phyloP scores from a whole-genome alignment of 2,113 vertebrate genomes.

The Gavia stellata region DNA sequence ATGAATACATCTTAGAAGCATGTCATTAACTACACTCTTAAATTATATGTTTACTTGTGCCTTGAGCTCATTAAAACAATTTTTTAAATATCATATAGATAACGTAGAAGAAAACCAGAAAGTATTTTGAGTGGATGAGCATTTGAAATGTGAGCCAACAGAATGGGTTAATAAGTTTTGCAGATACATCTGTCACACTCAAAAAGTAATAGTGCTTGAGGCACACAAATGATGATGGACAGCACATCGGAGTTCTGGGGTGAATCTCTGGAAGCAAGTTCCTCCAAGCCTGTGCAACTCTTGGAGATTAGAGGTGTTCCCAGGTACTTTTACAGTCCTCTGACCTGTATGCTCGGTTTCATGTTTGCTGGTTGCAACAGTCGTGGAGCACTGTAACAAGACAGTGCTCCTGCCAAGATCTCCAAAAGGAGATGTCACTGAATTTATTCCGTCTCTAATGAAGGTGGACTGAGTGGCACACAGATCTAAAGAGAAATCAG shows the following conservation, averaged over 20 bases:
- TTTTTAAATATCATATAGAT: background rate
- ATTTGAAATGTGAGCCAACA: background rate
- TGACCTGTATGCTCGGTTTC: background rate
- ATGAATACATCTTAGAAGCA: background rate
- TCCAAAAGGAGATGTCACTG: background rate
- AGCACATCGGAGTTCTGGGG: background rate
- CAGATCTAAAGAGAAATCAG: background rate
- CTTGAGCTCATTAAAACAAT: background rate
- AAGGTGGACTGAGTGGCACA: background rate
- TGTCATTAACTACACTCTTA: background rate
- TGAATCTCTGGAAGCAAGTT: background rate
- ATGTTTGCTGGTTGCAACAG: background rate
- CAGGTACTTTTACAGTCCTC: background rate
- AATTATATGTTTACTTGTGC: background rate
- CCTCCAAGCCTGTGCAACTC: background rate
- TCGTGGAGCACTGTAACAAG: background rate
- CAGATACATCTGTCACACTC: background rate
- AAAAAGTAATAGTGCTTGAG: background rate
- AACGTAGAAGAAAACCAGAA: background rate
- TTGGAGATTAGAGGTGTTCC: background rate
- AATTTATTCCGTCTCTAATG: background rate
- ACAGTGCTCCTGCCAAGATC: background rate
- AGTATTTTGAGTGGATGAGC: background rate
- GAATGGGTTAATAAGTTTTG: background rate
- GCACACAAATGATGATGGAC: background rate